Percentiles rank a stretch among this genome's conserved stretches.
Conservation (phyloP, 2,113 vertebrate species). For the Pitta sordida region DNA sequence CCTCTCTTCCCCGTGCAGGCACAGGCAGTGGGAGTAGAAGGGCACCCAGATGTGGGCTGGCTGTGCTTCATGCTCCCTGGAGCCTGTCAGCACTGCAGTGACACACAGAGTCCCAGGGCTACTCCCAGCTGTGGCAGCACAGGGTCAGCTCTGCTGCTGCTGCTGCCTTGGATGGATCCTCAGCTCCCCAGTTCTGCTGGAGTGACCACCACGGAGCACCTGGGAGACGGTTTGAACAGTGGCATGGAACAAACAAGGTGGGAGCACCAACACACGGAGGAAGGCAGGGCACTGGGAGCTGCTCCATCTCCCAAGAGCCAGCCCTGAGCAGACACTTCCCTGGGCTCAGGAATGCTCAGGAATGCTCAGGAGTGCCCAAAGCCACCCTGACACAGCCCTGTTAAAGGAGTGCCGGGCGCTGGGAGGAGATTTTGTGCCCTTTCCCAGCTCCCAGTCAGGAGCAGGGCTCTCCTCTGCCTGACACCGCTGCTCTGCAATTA, state of each 20-base stretch:
- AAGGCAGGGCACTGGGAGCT: accelerated
- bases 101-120: background rate
- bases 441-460: background rate
- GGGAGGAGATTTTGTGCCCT: background rate
- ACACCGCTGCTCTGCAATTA: constrained; percentile 58
- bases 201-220: background rate
- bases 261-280: background rate
- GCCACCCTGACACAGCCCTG: background rate
- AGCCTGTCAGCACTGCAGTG: background rate
- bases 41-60: background rate
- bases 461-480: constrained; percentile 7
- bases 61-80: background rate
- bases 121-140: background rate
- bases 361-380: background rate
- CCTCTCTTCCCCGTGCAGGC: background rate
- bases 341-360: background rate
- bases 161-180: background rate
- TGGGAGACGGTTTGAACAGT: background rate
- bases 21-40: background rate
- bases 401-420: background rate
- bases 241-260: background rate
- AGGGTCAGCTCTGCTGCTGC: background rate
- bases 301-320: background rate
- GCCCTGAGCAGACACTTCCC: background rate
- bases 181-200: background rate